A percentile compares a stretch with the other conserved stretches of the same genome.
Evolutionary conservation across 2,797 vertebrate genomes (phyloP).

Genomic region (Cynodonichthys magdalenae): DNA sequence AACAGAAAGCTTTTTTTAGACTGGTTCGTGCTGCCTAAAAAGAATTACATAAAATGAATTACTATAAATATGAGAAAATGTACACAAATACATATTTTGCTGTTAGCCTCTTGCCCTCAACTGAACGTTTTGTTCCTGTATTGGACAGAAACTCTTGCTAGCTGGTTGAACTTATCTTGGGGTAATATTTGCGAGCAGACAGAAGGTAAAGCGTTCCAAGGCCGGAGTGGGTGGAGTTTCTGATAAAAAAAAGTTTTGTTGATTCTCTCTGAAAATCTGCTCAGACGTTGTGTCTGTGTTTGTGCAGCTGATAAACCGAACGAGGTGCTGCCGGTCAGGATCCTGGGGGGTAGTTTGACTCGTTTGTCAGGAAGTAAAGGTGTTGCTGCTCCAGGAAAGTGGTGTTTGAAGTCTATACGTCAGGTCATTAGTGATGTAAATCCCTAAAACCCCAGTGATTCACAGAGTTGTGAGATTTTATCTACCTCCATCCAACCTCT

Average conservation of each 20-base stretch:
- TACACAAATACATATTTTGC: too few relatives aligned
- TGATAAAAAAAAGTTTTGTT: background rate
- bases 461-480: background rate
- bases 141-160: too few relatives aligned
- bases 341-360: background rate
- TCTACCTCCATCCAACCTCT: conserved; percentile 13
- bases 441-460: background rate
- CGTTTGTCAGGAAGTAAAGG: background rate
- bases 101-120: too few relatives aligned
- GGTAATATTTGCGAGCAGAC: background rate
- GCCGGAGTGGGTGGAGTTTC: background rate
- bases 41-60: too few relatives aligned
- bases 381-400: background rate
- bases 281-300: background rate
- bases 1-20: background rate
- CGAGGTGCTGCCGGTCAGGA: background rate
- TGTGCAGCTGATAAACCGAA: background rate
- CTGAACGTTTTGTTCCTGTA: too few relatives aligned
- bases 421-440: background rate
- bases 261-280: conserved; percentile 1
- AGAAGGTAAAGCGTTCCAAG: background rate
- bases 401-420: background rate
- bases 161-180: background rate
- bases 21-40: background rate
- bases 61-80: too few relatives aligned